Conservation (phyloP, 35 echinoderm and acorn worm species). For the Ophioderma brevispina region DNA sequence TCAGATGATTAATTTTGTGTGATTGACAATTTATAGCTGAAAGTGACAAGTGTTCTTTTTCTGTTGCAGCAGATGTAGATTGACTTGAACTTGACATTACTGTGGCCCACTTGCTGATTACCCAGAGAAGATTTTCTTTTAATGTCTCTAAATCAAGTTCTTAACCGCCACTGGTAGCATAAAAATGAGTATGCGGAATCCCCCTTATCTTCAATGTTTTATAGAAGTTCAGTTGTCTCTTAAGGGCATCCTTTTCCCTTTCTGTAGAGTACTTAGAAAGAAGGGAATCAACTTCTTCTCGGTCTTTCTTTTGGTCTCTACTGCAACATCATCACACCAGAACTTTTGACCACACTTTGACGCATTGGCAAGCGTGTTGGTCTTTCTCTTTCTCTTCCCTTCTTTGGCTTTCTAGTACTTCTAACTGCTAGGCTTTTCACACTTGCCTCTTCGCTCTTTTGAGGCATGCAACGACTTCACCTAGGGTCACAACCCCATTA, state of each 20-base stretch:
- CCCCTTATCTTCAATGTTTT: no score
- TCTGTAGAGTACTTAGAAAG: background rate
- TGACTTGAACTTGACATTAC: no score
- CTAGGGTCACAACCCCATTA: background rate
- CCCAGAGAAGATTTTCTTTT: no score
- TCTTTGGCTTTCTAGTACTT: background rate
- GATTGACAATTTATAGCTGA: no score
- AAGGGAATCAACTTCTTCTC: background rate
- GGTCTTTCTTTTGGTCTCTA: background rate
- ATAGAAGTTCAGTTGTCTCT: no score
- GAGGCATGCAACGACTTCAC: background rate
- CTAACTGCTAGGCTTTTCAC: background rate
- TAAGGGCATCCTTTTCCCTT: background rate
- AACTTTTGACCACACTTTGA: background rate
- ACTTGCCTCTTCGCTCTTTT: background rate
- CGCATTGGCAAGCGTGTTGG: background rate
- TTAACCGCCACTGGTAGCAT: no score
- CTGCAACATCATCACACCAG: background rate
- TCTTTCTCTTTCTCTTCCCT: background rate
- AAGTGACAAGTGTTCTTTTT: no score
- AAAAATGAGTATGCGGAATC: no score
- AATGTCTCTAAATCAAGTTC: no score
- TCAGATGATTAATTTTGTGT: no score
- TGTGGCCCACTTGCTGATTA: no score
- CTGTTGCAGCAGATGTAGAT: no score